Evolutionary conservation across 2,888 invertebrate species (phyloP), one percentile per base, ranked within the genome.

Genomic region (Pterostichus madidus): DNA sequence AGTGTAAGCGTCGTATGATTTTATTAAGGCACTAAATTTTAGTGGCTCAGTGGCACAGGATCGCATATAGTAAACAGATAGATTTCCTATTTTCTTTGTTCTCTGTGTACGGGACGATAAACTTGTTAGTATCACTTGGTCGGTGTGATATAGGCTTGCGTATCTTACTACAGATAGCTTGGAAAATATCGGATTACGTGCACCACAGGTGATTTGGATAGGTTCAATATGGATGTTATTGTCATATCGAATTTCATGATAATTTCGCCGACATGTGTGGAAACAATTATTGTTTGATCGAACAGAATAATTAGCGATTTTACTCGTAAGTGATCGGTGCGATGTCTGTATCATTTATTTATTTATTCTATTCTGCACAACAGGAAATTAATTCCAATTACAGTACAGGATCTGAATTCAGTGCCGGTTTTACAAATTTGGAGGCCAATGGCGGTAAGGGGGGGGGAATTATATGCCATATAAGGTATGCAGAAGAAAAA

Each of bases 1-100:
- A 13, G 10, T n/a, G 75, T 52, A 52, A 49, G 52, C 39, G 75
- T 75, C 61, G 64, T 64, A 79, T 79, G 79, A 79, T 79, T 79
- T 79, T 79, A 79, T 79, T 59, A 64, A 49, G 64, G 79, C 79
- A 79, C 31, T 79, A 79, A 61, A 79, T 64, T 79, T 79, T 79
- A 79, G 59, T 79, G 64, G 32, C 31, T 46, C 46, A 79, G 46
- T 79, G 79, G n/a, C n/a, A 24, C 49, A 31, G 49, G 52, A 32
- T 13, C 52, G n/a, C 75, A 79, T 79, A 79, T 32, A 79, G 79
- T 79, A 79, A 79, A 79, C 64, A 64, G 79, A 79, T 79, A 46
- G 64, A 79, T 79, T 79, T 78, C 64, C 64, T 79, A 61, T 79
- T 59, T 64, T 64, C 64, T 61, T 64, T 79, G 64, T 79, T 79